Conservation (phyloP, 2,888 invertebrate species). For the Sialis lutaria region DNA sequence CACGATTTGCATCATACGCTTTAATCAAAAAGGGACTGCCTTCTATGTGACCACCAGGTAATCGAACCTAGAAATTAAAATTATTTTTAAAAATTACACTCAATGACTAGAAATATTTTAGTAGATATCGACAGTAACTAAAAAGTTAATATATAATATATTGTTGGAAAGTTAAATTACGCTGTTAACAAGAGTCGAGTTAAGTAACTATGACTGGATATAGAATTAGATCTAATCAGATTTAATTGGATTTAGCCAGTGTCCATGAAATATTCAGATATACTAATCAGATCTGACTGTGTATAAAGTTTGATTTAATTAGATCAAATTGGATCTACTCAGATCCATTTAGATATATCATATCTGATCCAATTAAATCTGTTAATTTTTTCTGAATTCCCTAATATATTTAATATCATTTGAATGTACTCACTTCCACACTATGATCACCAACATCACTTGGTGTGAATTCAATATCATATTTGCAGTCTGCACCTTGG, state of each 20-base stretch:
- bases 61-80: slow-evolving; percentile 21
- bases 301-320: too few relatives aligned
- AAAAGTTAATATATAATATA: too few relatives aligned
- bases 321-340: background rate
- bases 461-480: slow-evolving; percentile 48
- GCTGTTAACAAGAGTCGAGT: too few relatives aligned
- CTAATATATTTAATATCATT: background rate
- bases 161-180: too few relatives aligned
- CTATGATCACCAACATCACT: slow-evolving; percentile 88
- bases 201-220: too few relatives aligned
- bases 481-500: slow-evolving; percentile 27
- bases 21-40: slow-evolving; percentile 93
- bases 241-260: too few relatives aligned
- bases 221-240: too few relatives aligned
- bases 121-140: too few relatives aligned
- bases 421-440: slow-evolving; percentile 47
- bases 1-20: slow-evolving; percentile 87
- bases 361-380: background rate
- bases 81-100: background rate
- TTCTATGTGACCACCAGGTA: slow-evolving; percentile 65
- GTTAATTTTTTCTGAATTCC: background rate
- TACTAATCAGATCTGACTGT: too few relatives aligned
- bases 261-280: too few relatives aligned
- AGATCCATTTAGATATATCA: background rate
- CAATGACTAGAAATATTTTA: background rate